phyloP scores from a whole-genome alignment of 2,888 invertebrate genomes.

The Merodon equestris region DNA sequence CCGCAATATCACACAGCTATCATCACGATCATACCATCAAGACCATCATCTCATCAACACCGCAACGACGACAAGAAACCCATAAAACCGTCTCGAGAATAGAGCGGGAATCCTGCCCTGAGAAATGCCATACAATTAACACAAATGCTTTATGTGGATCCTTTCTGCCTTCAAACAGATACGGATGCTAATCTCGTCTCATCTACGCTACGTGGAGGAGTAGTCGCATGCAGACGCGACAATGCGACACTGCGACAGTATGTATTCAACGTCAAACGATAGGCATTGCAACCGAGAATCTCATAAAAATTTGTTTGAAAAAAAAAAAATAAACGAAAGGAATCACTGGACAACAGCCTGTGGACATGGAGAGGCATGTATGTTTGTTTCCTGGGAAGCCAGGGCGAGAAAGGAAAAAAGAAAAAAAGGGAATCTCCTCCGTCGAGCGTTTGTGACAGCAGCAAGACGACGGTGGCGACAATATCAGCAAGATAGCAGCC shows the following conservation, averaged over 20 bases:
- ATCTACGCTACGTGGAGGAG: conserved; percentile 41
- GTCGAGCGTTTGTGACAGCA: conserved; percentile 46
- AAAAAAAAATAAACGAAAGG: too few species aligned
- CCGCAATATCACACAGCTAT: conserved; percentile 60
- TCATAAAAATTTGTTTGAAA: conserved; percentile 67
- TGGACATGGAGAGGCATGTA: too few species aligned
- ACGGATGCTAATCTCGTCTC: conserved; percentile 44
- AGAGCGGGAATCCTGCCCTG: conserved; percentile 39
- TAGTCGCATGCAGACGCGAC: conserved; percentile 24
- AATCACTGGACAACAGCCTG: conserved; percentile 53
- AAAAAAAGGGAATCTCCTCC: conserved; percentile 53
- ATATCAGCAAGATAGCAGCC: conserved; percentile 67
- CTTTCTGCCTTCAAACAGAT: conserved; percentile 50
- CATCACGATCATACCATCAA: conserved; percentile 64
- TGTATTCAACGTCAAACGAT: conserved; percentile 5
- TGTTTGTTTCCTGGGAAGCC: conserved; percentile 41
- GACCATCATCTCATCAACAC: conserved; percentile 44
- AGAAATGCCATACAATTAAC: conserved; percentile 71
- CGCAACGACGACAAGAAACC: conserved; percentile 52
- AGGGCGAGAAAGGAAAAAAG: too few species aligned
- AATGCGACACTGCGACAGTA: conserved; percentile 20
- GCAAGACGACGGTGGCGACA: conserved; percentile 65
- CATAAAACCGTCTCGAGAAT: conserved; percentile 53
- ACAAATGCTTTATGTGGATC: conserved; percentile 70
- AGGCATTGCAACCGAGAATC: conserved; percentile 56